These are phyloP conservation scores for Xestia ashworthii DNA, from an alignment of 2,888 invertebrate species.

Conservation along the genomic window DNA sequence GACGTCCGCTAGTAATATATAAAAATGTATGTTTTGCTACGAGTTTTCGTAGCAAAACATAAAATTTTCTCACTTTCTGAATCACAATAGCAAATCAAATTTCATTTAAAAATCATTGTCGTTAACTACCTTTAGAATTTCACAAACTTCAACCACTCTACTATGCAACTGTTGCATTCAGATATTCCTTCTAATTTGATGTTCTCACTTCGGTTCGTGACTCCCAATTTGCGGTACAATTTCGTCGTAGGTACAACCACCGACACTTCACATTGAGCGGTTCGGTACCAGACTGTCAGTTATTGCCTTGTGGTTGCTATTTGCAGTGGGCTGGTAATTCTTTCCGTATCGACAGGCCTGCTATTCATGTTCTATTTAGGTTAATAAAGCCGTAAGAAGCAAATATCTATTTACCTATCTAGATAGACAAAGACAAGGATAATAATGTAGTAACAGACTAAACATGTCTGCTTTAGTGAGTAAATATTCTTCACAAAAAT, in stretches of 20 bases:
- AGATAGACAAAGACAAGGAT: not conserved
- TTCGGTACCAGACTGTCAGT: slow-evolving; percentile 37
- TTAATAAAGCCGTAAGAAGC: slow-evolving; percentile 18
- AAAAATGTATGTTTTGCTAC: too few species aligned
- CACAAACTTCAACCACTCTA: not conserved
- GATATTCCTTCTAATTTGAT: slow-evolving; percentile 42
- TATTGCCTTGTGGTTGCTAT: slow-evolving; percentile 46
- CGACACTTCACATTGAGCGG: slow-evolving; percentile 45
- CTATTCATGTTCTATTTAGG: slow-evolving; percentile 17
- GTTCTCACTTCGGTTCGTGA: slow-evolving; percentile 36
- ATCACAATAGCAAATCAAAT: not conserved
- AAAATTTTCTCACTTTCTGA: not conserved
- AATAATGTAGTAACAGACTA: not conserved
- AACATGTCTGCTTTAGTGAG: not conserved
- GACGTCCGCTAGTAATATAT: too few species aligned
- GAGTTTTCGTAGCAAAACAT: not conserved
- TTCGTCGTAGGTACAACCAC: slow-evolving; percentile 44
- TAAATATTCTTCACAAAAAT: not conserved
- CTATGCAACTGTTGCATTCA: slow-evolving; percentile 42
- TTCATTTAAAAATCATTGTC: slow-evolving; percentile 1
- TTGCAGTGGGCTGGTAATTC: slow-evolving; percentile 27
- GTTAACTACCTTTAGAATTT: not conserved
- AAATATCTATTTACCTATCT: not conserved
- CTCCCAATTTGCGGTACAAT: slow-evolving; percentile 48
- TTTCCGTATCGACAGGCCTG: slow-evolving; percentile 25